A percentile compares a stretch with the other conserved stretches of the same genome.
phyloP scores from a whole-genome alignment of 2,888 invertebrate genomes.

The Embidobia sp. region DNA sequence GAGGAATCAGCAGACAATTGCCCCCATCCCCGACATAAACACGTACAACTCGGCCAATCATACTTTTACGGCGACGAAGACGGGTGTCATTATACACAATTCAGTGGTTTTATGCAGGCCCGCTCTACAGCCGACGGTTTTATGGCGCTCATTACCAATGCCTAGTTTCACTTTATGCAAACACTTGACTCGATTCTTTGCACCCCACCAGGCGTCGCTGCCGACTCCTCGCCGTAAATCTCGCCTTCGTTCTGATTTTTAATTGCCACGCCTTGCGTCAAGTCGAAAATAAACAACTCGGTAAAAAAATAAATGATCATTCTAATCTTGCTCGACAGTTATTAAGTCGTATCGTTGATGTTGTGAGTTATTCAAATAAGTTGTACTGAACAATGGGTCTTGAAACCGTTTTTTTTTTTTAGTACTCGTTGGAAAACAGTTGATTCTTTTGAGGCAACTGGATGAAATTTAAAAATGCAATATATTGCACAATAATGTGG shows the following conservation, averaged over 20 bases:
- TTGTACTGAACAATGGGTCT: no score
- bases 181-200: conserved; percentile 35
- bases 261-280: conserved; percentile 31
- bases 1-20: conserved; percentile 42
- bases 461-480: no score
- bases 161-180: conserved; percentile 60
- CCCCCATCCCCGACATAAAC: conserved; percentile 41
- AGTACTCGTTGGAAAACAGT: no score
- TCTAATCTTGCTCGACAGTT: conserved; percentile 40
- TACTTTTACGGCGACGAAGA: conserved; percentile 53
- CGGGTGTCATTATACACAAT: conserved; percentile 60
- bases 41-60: conserved; percentile 52
- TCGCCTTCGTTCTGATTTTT: conserved; percentile 34
- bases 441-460: no score
- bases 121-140: conserved; percentile 47
- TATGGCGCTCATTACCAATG: conserved; percentile 57
- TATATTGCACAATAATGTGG: no score
- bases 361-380: conserved; percentile 41
- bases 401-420: no score
- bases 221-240: conserved; percentile 27
- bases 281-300: no score
- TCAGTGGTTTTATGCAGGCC: conserved; percentile 60
- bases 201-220: conserved; percentile 16
- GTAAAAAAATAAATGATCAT: conserved; percentile 41
- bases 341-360: conserved; percentile 51